Base-by-base conservation (phyloP, 2,797 vertebrate genomes). In the Sebastiscus tertius region DNA sequence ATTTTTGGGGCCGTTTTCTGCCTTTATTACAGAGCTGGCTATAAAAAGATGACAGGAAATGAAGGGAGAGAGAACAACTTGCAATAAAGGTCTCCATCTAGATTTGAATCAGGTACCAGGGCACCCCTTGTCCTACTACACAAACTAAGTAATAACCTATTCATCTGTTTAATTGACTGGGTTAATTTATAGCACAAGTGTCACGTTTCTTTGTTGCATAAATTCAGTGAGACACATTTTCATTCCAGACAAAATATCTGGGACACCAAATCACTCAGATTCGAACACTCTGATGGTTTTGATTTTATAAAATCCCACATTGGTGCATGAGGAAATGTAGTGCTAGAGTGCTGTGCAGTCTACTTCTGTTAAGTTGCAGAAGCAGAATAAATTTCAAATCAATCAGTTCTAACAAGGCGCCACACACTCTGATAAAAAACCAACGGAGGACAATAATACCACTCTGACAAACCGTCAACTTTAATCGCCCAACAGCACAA, bases 381-480 rank as follows among this genome's bases (percentile, higher is more conserved):
- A 55, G 7, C 29, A 24, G 26, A 55, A n/a, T 24, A 39, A 49
- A 34, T 69, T 72, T 80, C 8, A 54, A 39, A 80, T 80, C 46
- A 54, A 59, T 39, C 63, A 52, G 13, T 46, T 75, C 12, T 22
- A 55, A 72, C 22, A 54, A 61, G 59, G 56, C 10, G 22, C 4
- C 56, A 24, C 7, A 36, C 42, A 14, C 39, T 20, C 42, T 0
- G 7, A 42, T 65, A 65, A 71, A 58, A 61, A 76, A 42, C 2
- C 56, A 42, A 12, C 2, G 18, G 29, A 55, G 65, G 59, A 71
- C 72, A 68, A 49, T 63, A 81, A 79, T 5, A 46, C 16, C 49
- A 72, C 10, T 59, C 74, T 74, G 81, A 76, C 68, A 74, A 72
- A 58, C 24, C 7, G 20, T 78, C 75, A 77, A 8, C n/a, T 66